A percentile compares a stretch with the other conserved stretches of the same genome.
phyloP scores from a whole-genome alignment of 1,140 invertebrate species.

The Brachionus paranguensis region DNA sequence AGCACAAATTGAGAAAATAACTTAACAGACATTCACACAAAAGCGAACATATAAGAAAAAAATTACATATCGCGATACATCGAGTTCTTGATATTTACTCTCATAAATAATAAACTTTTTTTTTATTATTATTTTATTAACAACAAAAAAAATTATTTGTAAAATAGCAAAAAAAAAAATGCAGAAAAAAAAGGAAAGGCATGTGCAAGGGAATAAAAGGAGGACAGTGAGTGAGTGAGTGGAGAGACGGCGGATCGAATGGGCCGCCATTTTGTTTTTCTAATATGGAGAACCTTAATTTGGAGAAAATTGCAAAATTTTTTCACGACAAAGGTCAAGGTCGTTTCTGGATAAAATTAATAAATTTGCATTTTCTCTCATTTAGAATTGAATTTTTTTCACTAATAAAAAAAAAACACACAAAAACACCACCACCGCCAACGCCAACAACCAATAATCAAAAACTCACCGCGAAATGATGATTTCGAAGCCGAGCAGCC shows the following conservation, averaged over 20 bases:
- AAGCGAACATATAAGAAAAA: background rate
- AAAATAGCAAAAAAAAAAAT: background rate
- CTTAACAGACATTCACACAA: conserved; percentile 20
- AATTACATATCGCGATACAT: background rate
- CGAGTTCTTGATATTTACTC: background rate
- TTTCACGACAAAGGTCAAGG: background rate
- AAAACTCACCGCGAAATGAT: background rate
- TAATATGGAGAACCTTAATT: background rate
- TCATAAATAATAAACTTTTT: background rate
- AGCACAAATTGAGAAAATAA: background rate
- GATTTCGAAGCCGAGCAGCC: conserved; percentile 1
- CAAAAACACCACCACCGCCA: too few species aligned
- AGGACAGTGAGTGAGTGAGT: background rate
- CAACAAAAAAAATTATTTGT: background rate
- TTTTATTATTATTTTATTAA: background rate
- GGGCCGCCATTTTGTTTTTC: background rate
- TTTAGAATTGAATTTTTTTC: conserved; percentile 21
- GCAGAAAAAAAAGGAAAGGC: too few species aligned
- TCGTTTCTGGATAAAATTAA: conserved; percentile 29
- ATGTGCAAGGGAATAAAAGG: too few species aligned
- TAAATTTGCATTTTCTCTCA: conserved; percentile 27
- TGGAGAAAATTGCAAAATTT: conserved; percentile 23
- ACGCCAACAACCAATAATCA: too few species aligned
- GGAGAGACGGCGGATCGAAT: background rate
- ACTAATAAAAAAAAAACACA: background rate